Evolutionary conservation across 1,140 invertebrate genomes (phyloP).

Genomic region (Microplitis demolitor): DNA sequence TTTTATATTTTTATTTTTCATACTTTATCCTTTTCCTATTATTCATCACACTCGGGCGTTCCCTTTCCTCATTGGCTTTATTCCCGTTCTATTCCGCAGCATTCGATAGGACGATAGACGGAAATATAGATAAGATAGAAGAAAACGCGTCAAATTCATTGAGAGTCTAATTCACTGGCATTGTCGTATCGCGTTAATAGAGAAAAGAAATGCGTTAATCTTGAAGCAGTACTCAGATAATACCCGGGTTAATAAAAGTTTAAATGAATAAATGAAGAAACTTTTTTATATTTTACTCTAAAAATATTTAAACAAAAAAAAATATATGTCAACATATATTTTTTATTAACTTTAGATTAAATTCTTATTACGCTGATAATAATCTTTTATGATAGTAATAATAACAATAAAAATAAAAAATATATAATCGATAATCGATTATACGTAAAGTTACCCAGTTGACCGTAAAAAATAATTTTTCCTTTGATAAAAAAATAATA

Average conservation of each 20-base stretch:
- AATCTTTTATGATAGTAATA: slow-evolving; percentile 3
- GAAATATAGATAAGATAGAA: not conserved
- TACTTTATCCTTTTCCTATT: not conserved
- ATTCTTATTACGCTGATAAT: not conserved
- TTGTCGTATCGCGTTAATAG: slow-evolving; percentile 21
- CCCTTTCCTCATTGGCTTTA: not conserved
- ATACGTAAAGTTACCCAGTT: not conserved
- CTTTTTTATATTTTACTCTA: no score
- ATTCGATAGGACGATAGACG: not conserved
- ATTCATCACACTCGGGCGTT: not conserved
- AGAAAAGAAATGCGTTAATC: slow-evolving; percentile 26
- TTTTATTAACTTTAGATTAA: not conserved
- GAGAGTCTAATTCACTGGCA: slow-evolving; percentile 36
- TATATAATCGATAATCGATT: slow-evolving; percentile 13
- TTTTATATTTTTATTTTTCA: not conserved
- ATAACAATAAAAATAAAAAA: no score
- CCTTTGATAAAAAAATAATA: slow-evolving; percentile 2
- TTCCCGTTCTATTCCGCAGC: not conserved
- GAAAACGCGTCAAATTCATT: slow-evolving; percentile 42
- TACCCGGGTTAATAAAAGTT: not conserved
- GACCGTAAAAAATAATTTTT: not conserved
- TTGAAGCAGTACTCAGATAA: slow-evolving; percentile 23
- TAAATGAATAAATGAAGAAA: no score
- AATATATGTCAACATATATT: slow-evolving; percentile 30
- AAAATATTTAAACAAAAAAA: no score